Evolutionary conservation across 2,113 vertebrate genomes (phyloP).

Genomic region (Phrynosoma blainvillii): DNA sequence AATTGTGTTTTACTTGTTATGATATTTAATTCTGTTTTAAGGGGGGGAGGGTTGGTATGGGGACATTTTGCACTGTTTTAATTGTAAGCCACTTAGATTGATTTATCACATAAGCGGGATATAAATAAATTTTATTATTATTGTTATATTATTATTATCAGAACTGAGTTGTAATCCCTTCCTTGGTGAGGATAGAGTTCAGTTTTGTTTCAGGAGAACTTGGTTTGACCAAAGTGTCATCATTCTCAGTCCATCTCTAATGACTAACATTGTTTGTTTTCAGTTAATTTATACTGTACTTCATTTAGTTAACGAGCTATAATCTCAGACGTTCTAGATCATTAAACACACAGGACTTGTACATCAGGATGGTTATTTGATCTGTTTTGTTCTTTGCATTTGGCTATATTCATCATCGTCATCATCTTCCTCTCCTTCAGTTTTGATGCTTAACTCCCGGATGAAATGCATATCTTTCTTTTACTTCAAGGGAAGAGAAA

Average conservation of each 20-base stretch:
- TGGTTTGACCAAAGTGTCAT: background rate
- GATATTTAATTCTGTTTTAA: too few species aligned
- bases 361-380: background rate
- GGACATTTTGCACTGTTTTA: too few species aligned
- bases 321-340: background rate
- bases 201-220: background rate
- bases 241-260: background rate
- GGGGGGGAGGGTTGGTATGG: too few species aligned
- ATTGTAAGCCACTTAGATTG: too few species aligned
- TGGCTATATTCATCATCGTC: background rate
- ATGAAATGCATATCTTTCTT: background rate
- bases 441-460: background rate
- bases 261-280: background rate
- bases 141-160: too few species aligned
- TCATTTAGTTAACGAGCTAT: background rate
- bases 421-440: background rate
- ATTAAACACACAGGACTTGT: background rate
- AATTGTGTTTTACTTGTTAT: too few species aligned
- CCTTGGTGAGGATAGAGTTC: background rate
- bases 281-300: background rate
- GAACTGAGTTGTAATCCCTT: background rate
- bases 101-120: too few species aligned
- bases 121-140: too few species aligned
- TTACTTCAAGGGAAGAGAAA: background rate
- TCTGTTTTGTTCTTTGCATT: background rate